Evolutionary conservation across 92 coral and sea anemone species (phyloP).

Genomic region (Epizoanthus illoricatus): DNA sequence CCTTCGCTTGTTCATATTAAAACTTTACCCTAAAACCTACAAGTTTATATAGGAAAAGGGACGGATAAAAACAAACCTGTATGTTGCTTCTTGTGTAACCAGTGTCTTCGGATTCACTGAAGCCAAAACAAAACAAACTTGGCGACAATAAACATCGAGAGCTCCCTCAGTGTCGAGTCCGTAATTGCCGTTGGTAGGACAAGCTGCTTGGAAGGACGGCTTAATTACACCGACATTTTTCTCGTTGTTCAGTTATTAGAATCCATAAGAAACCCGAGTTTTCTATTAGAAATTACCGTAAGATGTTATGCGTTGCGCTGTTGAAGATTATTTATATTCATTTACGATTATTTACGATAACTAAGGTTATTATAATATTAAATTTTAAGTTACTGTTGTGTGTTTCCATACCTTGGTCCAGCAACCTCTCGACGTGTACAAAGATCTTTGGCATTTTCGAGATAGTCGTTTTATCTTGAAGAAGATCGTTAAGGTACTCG

Average conservation of each 20-base stretch:
- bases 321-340: conserved; percentile 85
- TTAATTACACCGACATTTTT: conserved; percentile 22
- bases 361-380: conserved; percentile 87
- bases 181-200: conserved; percentile 32
- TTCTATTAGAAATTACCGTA: conserved; percentile 80
- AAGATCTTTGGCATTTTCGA: conserved; percentile 99
- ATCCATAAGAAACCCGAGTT: conserved; percentile 30
- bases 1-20: not conserved
- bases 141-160: conserved; percentile 60
- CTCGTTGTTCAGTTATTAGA: conserved; percentile 31
- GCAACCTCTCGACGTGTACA: conserved; percentile 96
- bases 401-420: conserved; percentile 94
- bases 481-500: conserved; percentile 99
- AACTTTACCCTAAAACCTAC: not conserved
- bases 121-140: conserved; percentile 67
- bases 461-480: conserved; percentile 98
- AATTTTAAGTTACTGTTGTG: conserved; percentile 56
- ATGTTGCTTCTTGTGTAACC: conserved; percentile 57
- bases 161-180: conserved; percentile 38
- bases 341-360: conserved; percentile 91
- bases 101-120: conserved; percentile 65
- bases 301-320: conserved; percentile 70
- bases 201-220: conserved; percentile 18
- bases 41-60: conserved; percentile 32
- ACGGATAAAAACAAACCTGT: conserved; percentile 60